Evolutionary conservation across 2,888 invertebrate genomes (phyloP).

Genomic region (Diploptera punctata): DNA sequence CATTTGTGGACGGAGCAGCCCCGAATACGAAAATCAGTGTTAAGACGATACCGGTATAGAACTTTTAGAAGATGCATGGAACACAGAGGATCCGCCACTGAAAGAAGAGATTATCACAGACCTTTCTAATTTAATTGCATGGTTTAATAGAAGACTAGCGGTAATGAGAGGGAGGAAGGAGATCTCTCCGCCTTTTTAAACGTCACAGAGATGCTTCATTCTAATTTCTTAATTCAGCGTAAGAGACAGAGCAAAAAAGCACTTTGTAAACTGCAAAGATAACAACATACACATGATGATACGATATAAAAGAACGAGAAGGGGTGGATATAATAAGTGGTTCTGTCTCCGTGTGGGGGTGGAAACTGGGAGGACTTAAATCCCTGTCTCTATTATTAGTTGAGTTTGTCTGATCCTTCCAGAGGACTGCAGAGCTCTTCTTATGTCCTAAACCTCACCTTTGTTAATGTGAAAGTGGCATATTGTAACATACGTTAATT

Average conservation of each 20-base stretch:
- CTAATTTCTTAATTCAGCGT: neutral
- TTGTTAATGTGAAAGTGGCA: neutral
- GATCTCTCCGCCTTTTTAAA: too few relatives aligned
- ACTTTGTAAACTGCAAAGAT: neutral
- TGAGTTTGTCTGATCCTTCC: neutral
- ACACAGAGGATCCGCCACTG: too few relatives aligned
- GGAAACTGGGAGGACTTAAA: neutral
- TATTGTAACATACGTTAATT: too few relatives aligned
- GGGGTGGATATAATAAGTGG: neutral
- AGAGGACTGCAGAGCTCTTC: neutral
- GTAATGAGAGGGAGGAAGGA: neutral
- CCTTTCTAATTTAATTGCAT: too few relatives aligned
- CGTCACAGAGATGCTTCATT: neutral
- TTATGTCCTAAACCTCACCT: neutral
- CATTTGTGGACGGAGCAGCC: too few relatives aligned
- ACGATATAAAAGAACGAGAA: neutral
- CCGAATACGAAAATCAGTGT: too few relatives aligned
- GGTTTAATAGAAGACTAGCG: too few relatives aligned
- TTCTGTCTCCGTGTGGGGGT: neutral
- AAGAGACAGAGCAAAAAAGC: neutral
- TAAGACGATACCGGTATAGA: too few relatives aligned
- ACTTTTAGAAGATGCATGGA: too few relatives aligned
- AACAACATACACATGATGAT: neutral
- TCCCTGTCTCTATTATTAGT: conserved; percentile 15
- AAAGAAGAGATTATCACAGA: too few relatives aligned